These are phyloP conservation scores for Eupleurogrammus muticus DNA, from an alignment of 2,797 vertebrate genomes.

Conservation along the genomic window DNA sequence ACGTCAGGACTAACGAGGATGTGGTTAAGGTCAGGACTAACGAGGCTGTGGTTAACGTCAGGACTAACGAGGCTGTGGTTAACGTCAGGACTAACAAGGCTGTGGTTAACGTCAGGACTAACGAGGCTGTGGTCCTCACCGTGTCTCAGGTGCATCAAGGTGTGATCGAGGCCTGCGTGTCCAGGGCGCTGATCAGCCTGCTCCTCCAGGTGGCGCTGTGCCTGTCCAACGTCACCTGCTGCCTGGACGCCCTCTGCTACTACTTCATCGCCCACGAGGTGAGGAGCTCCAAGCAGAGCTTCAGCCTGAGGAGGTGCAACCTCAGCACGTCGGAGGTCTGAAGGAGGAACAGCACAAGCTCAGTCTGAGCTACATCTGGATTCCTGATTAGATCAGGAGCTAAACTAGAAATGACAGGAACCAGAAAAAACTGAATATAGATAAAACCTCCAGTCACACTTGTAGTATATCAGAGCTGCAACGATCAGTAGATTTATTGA, in stretches of 20 bases:
- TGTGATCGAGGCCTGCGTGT: conserved; percentile 79
- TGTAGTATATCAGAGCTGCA: too few relatives aligned
- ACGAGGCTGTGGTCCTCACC: neutral
- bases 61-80: too few relatives aligned
- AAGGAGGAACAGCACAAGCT: conserved; percentile 14
- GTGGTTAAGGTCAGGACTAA: too few relatives aligned
- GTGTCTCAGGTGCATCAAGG: conserved; percentile 76
- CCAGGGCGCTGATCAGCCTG: conserved; percentile 81
- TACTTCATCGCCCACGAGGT: conserved; percentile 91
- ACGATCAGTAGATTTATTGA: too few relatives aligned
- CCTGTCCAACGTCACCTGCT: conserved; percentile 92
- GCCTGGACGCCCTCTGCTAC: conserved; percentile 92
- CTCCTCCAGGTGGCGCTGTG: conserved; percentile 89
- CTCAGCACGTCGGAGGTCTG: conserved; percentile 77
- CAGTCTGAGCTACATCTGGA: neutral
- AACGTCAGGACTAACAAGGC: neutral
- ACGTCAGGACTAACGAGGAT: too few relatives aligned
- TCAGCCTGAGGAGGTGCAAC: conserved; percentile 64
- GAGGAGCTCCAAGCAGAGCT: conserved; percentile 56
- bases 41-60: too few relatives aligned
- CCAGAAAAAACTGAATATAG: too few relatives aligned
- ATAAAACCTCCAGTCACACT: too few relatives aligned
- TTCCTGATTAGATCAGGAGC: neutral
- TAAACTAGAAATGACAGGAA: too few relatives aligned
- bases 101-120: neutral